phyloP scores from a whole-genome alignment of 2,797 vertebrate species.

The Lophotriccus pileatus region DNA sequence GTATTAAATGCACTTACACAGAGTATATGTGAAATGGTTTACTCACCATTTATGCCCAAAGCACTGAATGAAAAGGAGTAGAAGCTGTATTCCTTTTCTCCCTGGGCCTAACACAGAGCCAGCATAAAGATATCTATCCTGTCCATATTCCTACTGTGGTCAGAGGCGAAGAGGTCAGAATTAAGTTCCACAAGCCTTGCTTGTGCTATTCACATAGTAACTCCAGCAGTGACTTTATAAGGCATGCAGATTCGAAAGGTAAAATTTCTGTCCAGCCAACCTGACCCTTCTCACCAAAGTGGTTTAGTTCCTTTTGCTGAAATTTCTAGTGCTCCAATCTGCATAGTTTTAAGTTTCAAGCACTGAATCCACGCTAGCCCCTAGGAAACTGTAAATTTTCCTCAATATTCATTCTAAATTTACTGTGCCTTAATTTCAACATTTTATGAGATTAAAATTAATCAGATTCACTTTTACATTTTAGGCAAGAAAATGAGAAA shows the following conservation, averaged over 20 bases:
- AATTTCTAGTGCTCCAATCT: background rate
- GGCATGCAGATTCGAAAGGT: background rate
- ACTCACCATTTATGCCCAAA: background rate
- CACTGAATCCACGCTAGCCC: background rate
- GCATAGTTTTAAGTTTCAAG: background rate
- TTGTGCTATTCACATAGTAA: background rate
- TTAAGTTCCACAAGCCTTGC: background rate
- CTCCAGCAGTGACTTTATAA: background rate
- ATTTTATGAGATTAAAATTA: slow-evolving; percentile 2
- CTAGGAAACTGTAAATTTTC: background rate
- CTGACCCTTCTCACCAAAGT: background rate
- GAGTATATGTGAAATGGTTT: background rate
- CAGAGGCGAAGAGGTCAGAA: background rate
- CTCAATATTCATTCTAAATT: background rate
- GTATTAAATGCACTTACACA: background rate
- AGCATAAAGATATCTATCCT: background rate
- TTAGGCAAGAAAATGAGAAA: background rate
- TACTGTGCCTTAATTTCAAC: background rate
- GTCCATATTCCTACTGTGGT: background rate
- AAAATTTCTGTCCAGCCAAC: background rate
- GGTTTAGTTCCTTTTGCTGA: background rate
- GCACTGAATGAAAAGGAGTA: background rate
- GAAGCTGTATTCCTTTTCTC: background rate
- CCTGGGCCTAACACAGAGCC: background rate
- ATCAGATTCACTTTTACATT: slow-evolving; percentile 17